These are phyloP conservation scores for Argyrosomus regius DNA, from an alignment of 2,797 vertebrate genomes.

Conservation along the genomic window DNA sequence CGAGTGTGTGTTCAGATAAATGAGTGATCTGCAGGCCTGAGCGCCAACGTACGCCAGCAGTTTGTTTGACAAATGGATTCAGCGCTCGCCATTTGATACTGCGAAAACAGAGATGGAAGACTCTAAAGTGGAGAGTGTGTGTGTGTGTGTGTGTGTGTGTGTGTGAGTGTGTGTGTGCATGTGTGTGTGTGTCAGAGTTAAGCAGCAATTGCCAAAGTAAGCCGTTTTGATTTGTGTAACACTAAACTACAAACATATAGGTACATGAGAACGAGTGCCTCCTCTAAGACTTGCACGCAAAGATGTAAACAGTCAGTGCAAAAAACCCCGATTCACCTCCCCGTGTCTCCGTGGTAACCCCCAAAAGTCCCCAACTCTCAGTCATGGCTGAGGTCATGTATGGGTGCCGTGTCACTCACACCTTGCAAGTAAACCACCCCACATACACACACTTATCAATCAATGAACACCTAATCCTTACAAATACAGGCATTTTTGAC, in stretches of 20 bases:
- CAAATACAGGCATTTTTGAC: too few species aligned
- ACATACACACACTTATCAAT: neutral
- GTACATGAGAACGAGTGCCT: slow-evolving; percentile 13
- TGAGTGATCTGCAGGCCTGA: slow-evolving; percentile 71
- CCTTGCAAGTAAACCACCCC: slow-evolving; percentile 7
- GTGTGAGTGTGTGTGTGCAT: slow-evolving; percentile 32
- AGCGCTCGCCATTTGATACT: slow-evolving; percentile 71
- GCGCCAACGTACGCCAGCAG: slow-evolving; percentile 59
- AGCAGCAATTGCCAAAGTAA: slow-evolving; percentile 59
- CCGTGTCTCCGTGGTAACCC: slow-evolving; percentile 35
- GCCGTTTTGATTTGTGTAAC: slow-evolving; percentile 70
- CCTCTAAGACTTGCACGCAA: slow-evolving; percentile 1
- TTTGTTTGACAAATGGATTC: slow-evolving; percentile 81
- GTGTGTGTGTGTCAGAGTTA: slow-evolving; percentile 30
- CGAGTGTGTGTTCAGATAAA: slow-evolving; percentile 66
- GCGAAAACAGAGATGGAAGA: slow-evolving; percentile 71
- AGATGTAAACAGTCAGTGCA: slow-evolving; percentile 41
- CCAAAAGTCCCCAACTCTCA: slow-evolving; percentile 7
- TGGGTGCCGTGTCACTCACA: slow-evolving; percentile 59
- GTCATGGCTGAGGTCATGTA: slow-evolving; percentile 41
- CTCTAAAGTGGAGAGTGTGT: slow-evolving; percentile 45
- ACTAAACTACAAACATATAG: slow-evolving; percentile 55
- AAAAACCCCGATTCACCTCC: slow-evolving; percentile 33
- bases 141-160: slow-evolving; percentile 32
- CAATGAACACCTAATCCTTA: slow-evolving; percentile 8